phyloP scores from a whole-genome alignment of 35 echinoderm and acorn worm species.

The Ophiothrix spiculata region DNA sequence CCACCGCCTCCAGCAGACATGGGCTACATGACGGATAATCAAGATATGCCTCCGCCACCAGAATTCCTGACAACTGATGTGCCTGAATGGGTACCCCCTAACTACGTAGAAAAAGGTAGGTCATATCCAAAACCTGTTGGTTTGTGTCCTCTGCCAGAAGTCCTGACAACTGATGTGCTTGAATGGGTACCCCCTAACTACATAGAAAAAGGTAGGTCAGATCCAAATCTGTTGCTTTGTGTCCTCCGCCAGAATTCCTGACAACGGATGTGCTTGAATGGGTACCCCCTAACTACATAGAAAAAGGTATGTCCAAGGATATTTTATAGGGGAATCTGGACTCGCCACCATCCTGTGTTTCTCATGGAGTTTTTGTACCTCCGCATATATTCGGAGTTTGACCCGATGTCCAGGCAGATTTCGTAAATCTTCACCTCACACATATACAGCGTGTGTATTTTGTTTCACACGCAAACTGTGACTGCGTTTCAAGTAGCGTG shows the following conservation, averaged over 20 bases:
- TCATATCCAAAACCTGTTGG: too few species aligned
- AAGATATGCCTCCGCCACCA: constrained; percentile 74
- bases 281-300: constrained; percentile 58
- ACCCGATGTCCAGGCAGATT: too few species aligned
- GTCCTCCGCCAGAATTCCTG: constrained; percentile 79
- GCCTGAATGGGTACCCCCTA: constrained; percentile 38
- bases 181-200: constrained; percentile 49
- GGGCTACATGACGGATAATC: constrained; percentile 25
- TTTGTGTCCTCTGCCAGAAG: constrained; percentile 80
- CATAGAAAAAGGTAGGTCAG: constrained; percentile 76
- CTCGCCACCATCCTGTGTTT: too few species aligned
- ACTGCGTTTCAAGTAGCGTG: too few species aligned
- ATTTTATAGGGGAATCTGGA: too few species aligned
- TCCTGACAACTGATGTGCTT: constrained; percentile 42
- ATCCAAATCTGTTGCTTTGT: too few species aligned
- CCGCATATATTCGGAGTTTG: too few species aligned
- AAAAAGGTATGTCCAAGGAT: constrained; percentile 80
- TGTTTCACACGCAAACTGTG: too few species aligned
- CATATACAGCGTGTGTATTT: too few species aligned
- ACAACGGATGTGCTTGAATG: constrained; percentile 31
- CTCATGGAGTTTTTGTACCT: too few species aligned
- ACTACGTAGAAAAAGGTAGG: constrained; percentile 81
- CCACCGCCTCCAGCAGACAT: constrained; percentile 50
- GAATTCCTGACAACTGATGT: constrained; percentile 54
- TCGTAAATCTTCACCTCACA: too few species aligned